These are phyloP conservation scores for Labroides dimidiatus DNA, from an alignment of 2,797 vertebrate species.

Conservation along the genomic window DNA sequence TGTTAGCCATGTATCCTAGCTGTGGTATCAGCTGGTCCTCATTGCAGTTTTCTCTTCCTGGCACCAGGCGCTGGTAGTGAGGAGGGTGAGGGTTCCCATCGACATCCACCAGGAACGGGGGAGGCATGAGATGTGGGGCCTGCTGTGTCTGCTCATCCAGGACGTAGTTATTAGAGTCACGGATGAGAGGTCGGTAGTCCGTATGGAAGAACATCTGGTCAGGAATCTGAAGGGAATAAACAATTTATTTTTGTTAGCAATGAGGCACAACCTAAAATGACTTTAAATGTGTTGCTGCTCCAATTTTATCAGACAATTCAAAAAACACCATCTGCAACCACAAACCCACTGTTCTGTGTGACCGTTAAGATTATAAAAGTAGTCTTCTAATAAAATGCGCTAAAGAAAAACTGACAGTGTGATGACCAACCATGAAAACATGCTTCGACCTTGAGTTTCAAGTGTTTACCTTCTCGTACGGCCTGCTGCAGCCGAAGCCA, in stretches of 20 bases:
- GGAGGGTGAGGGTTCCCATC: conserved; percentile 97
- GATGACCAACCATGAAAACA: background rate
- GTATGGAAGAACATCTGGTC: conserved; percentile 99
- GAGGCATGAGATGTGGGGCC: conserved; percentile 98
- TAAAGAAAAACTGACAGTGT: background rate
- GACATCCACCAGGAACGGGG: conserved; percentile 96
- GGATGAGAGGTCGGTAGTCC: conserved; percentile 96
- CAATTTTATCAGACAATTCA: too few relatives aligned
- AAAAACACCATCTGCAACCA: too few relatives aligned
- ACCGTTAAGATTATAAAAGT: too few relatives aligned
- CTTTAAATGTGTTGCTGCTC: background rate
- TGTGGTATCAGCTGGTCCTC: conserved; percentile 98
- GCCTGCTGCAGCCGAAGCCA: conserved; percentile 95
- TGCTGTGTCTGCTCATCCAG: conserved; percentile 98
- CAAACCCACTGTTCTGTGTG: too few relatives aligned
- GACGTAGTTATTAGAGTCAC: conserved; percentile 98
- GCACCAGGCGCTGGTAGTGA: conserved; percentile 92
- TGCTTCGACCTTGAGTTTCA: background rate
- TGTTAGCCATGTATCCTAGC: conserved; percentile 95
- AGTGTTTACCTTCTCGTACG: conserved; percentile 92
- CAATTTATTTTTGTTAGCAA: background rate
- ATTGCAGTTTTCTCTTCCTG: conserved; percentile 96
- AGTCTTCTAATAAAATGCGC: too few relatives aligned
- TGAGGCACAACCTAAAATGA: background rate
- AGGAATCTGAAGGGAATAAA: conserved; percentile 86